Evolutionary conservation across 2,888 invertebrate genomes (phyloP).

Genomic region (Tenthredo distinguenda): DNA sequence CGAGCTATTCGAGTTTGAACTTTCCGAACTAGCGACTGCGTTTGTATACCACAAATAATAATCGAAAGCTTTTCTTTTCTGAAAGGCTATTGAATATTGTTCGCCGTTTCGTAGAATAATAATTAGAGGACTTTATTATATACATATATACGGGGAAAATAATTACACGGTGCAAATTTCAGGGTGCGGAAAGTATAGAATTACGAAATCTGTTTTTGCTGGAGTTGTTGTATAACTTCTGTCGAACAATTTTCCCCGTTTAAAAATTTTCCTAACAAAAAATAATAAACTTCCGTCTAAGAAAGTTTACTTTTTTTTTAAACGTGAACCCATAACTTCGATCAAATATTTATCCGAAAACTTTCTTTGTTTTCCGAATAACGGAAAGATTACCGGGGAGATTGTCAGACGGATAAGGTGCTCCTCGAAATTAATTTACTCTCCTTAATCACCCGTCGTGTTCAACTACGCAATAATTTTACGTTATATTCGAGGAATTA

Average conservation of each 20-base stretch:
- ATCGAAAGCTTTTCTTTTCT: not conserved
- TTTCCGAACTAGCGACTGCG: not conserved
- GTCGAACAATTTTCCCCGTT: not conserved
- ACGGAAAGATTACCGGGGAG: not conserved
- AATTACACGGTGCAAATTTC: not conserved
- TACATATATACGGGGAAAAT: not conserved
- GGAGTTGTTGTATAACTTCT: not conserved
- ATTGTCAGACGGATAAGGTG: not conserved
- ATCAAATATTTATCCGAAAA: not conserved
- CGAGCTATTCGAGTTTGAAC: not conserved
- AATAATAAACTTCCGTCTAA: not conserved
- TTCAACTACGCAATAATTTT: not conserved
- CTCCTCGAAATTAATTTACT: not conserved
- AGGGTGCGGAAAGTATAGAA: not conserved
- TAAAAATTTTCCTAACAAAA: not conserved
- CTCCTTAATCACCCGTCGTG: not conserved
- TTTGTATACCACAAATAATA: not conserved
- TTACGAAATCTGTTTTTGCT: not conserved
- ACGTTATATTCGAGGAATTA: not conserved
- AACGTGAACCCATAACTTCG: not conserved
- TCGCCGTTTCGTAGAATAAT: not conserved
- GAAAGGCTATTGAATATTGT: not conserved
- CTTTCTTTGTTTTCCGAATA: not conserved
- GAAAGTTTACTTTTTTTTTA: not conserved
- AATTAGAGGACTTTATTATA: not conserved